Percentiles rank a stretch among this genome's conserved stretches.
Evolutionary conservation across 30 jellyfish, hydroid and myxozoan species (phyloP).

Genomic region (Haliclystus octoradiatus): DNA sequence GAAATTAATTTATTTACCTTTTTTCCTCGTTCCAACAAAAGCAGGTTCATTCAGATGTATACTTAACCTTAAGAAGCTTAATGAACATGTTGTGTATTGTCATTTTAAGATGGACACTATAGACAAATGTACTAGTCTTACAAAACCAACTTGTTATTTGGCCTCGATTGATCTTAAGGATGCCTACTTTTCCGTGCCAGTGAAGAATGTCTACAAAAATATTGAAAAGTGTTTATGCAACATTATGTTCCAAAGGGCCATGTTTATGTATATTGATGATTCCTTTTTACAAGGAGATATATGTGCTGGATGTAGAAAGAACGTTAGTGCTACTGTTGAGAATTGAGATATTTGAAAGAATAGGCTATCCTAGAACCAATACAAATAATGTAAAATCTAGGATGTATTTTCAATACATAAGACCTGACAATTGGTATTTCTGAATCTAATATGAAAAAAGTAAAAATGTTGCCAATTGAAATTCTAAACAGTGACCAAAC

Average conservation of each 20-base stretch:
- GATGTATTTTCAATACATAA: no score
- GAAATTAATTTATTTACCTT: background rate
- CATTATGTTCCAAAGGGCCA: conserved; percentile 1
- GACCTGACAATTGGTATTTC: conserved; percentile 14
- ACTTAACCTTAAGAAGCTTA: conserved; percentile 8
- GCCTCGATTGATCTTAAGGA: no score
- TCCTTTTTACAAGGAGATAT: background rate
- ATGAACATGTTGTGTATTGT: background rate
- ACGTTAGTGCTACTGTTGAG: background rate
- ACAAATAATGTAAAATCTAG: conserved; percentile 5
- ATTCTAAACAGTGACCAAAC: no score
- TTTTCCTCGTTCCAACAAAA: conserved; percentile 5
- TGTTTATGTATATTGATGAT: conserved; percentile 7
- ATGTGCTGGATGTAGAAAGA: background rate
- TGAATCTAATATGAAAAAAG: background rate
- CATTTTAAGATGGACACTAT: conserved; percentile 20
- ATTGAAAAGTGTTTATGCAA: conserved; percentile 8
- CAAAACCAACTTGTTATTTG: background rate
- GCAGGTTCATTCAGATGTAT: conserved; percentile 11
- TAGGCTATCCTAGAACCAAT: conserved; percentile 1
- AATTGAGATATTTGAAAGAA: conserved; percentile 1
- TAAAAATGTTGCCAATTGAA: background rate
- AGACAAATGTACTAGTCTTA: background rate
- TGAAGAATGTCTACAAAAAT: conserved; percentile 7
- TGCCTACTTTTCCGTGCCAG: background rate